Conservation (phyloP, 2,797 vertebrate genomes). For the Sebastes hubbsi region DNA sequence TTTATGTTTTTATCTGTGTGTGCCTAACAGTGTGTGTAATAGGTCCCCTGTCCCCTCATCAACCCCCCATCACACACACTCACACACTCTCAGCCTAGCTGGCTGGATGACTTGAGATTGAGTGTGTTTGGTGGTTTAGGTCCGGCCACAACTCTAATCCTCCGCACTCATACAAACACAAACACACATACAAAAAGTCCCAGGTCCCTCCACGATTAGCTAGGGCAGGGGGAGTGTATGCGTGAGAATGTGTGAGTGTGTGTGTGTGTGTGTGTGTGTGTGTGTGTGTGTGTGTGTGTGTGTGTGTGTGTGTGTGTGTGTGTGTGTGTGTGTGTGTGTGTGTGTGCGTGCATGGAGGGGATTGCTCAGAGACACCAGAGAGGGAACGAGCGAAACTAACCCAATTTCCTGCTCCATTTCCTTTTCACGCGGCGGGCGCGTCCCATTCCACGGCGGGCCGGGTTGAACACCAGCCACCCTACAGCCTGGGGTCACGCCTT, state of each 20-base stretch:
- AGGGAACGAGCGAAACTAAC: slow-evolving; percentile 80
- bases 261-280: slow-evolving; percentile 44
- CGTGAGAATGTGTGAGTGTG: slow-evolving; percentile 58
- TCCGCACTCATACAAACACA: slow-evolving; percentile 65
- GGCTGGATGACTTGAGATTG: slow-evolving; percentile 72
- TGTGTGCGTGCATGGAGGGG: slow-evolving; percentile 40
- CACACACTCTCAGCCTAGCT: slow-evolving; percentile 43
- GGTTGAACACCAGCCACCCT: slow-evolving; percentile 68
- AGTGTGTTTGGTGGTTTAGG: slow-evolving; percentile 71
- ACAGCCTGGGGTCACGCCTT: slow-evolving; percentile 68
- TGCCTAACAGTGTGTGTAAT: slow-evolving; percentile 77
- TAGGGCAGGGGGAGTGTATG: slow-evolving; percentile 70
- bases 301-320: slow-evolving; percentile 55
- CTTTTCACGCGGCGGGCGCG: slow-evolving; percentile 59
- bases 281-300: slow-evolving; percentile 27
- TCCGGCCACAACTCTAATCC: slow-evolving; percentile 67
- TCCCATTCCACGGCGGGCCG: slow-evolving; percentile 68
- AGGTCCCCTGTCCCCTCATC: slow-evolving; percentile 73
- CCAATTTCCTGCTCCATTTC: slow-evolving; percentile 88
- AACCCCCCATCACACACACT: slow-evolving; percentile 50
- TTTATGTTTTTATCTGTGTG: slow-evolving; percentile 67
- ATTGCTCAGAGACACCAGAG: slow-evolving; percentile 71
- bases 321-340: slow-evolving; percentile 57
- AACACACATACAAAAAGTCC: slow-evolving; percentile 53
- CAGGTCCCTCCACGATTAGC: slow-evolving; percentile 70